Conservation (phyloP, 2,113 vertebrate genomes). For the Silurus glanis region DNA sequence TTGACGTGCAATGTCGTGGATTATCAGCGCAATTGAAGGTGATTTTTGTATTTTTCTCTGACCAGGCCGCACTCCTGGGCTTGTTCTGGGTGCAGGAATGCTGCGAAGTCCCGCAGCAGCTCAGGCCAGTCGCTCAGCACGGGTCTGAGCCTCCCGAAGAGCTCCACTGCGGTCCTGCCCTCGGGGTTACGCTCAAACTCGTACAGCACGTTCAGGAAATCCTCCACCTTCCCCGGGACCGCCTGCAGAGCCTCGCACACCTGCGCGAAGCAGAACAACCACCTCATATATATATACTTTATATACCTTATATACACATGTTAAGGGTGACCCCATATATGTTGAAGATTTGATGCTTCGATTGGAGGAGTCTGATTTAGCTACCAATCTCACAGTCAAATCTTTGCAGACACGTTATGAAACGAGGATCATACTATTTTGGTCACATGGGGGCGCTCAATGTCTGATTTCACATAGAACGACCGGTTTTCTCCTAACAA, state of each 20-base stretch:
- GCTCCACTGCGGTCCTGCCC: constrained; percentile 69
- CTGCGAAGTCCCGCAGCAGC: constrained; percentile 85
- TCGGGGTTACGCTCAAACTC: constrained; percentile 71
- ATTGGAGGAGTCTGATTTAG: no score
- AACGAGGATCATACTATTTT: no score
- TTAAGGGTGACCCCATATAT: no score
- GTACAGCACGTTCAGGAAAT: constrained; percentile 81
- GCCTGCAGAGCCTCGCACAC: constrained; percentile 79
- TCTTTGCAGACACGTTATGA: no score
- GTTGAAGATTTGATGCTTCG: no score
- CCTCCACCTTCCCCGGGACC: constrained; percentile 74
- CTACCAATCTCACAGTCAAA: no score
- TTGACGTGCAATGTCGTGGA: background rate
- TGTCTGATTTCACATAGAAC: no score
- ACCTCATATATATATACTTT: background rate
- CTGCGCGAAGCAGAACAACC: constrained; percentile 57
- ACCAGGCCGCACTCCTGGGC: constrained; percentile 87
- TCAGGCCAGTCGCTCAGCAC: constrained; percentile 83
- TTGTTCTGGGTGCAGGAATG: constrained; percentile 81
- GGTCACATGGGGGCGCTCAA: no score
- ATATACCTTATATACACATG: background rate
- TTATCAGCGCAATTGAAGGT: background rate
- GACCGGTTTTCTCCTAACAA: no score
- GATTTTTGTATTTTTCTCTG: constrained; percentile 1
- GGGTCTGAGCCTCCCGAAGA: constrained; percentile 70